These are phyloP conservation scores for Euspilapteryx auroguttella DNA, from an alignment of 2,888 invertebrate genomes.

Conservation along the genomic window DNA sequence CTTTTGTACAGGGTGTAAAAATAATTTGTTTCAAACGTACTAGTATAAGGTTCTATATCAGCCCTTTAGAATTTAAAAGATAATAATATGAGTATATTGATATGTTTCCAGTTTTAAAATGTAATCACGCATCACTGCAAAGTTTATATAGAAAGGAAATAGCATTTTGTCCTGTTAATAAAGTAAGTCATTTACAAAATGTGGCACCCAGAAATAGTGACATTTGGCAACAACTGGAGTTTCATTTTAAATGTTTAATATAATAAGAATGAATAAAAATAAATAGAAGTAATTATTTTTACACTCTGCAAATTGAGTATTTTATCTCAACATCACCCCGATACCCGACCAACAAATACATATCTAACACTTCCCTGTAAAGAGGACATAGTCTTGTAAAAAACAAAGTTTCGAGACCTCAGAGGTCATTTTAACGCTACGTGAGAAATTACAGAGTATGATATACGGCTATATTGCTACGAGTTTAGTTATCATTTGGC, in stretches of 20 bases:
- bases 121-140: too few relatives aligned
- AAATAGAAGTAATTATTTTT: conserved; percentile 21
- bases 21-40: conserved; percentile 15
- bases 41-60: not conserved
- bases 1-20: conserved; percentile 50
- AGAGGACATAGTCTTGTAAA: conserved; percentile 61
- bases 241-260: not conserved
- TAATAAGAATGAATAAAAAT: not conserved
- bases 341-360: conserved; percentile 49
- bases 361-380: conserved; percentile 59
- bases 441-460: conserved; percentile 56
- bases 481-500: conserved; percentile 62
- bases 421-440: conserved; percentile 57
- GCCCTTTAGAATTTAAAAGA: too few relatives aligned
- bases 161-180: too few relatives aligned
- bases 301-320: conserved; percentile 55
- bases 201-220: too few relatives aligned
- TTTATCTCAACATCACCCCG: conserved; percentile 53
- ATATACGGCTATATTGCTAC: conserved; percentile 50
- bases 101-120: too few relatives aligned
- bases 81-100: too few relatives aligned
- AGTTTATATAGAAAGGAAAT: too few relatives aligned
- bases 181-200: too few relatives aligned
- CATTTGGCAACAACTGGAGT: too few relatives aligned
- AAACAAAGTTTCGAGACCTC: conserved; percentile 54